Evolutionary conservation across 1,140 invertebrate species (phyloP).

Genomic region (Brachionus calyciflorus): DNA sequence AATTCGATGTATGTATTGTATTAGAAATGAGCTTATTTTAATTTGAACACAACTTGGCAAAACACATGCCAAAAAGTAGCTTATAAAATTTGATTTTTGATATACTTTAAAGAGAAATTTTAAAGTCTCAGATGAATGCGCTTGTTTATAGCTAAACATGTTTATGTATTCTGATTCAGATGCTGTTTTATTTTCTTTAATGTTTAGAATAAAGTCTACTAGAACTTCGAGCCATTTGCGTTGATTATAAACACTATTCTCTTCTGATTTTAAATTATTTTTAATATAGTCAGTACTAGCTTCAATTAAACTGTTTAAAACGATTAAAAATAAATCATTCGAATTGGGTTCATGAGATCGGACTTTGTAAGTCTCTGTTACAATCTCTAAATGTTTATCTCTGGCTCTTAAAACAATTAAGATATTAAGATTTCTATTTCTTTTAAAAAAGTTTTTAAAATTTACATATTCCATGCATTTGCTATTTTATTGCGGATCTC

Average conservation of each 20-base stretch:
- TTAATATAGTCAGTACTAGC: not conserved
- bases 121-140: not conserved
- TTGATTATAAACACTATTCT: not conserved
- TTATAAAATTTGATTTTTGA: not conserved
- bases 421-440: not conserved
- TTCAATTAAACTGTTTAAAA: not conserved
- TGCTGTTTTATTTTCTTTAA: slow-evolving; percentile 39
- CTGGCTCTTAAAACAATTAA: not conserved
- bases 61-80: slow-evolving; percentile 1
- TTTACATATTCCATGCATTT: not conserved
- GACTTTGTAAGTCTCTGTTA: not conserved
- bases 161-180: slow-evolving; percentile 15
- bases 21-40: slow-evolving; percentile 23
- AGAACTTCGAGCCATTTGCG: slow-evolving; percentile 24
- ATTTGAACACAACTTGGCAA: not conserved
- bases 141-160: slow-evolving; percentile 17
- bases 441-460: not conserved
- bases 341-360: not conserved
- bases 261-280: not conserved
- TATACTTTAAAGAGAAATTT: slow-evolving; percentile 30
- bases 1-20: slow-evolving; percentile 28
- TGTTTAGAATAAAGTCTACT: slow-evolving; percentile 36
- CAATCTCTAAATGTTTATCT: slow-evolving; percentile 19
- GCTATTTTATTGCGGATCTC: not conserved
- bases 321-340: slow-evolving; percentile 1